Conservation (phyloP, 2,888 invertebrate species). For the Tinea semifulvella region DNA sequence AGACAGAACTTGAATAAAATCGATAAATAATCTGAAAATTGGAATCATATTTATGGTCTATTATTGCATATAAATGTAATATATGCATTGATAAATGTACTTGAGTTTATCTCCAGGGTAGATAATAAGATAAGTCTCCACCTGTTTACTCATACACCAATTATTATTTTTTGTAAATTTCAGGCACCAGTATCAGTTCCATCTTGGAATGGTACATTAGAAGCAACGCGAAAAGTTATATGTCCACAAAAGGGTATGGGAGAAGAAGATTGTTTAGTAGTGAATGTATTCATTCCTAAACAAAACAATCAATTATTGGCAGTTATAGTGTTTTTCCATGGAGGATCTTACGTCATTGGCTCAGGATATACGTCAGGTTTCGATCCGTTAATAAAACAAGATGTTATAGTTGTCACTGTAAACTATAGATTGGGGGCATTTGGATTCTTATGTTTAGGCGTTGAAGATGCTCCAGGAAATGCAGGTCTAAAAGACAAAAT, state of each 20-base stretch:
- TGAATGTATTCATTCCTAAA: slow-evolving; percentile 29
- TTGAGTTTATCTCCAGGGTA: too few relatives aligned
- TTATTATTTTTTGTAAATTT: not conserved
- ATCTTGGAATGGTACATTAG: slow-evolving; percentile 25
- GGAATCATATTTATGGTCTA: too few relatives aligned
- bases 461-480: slow-evolving; percentile 12
- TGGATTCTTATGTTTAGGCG: slow-evolving; percentile 9
- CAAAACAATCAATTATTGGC: slow-evolving; percentile 19
- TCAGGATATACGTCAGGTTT: not conserved
- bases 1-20: too few relatives aligned
- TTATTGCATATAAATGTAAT: too few relatives aligned
- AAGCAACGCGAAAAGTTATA: slow-evolving; percentile 25
- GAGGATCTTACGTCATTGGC: slow-evolving; percentile 9
- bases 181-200: slow-evolving; percentile 14
- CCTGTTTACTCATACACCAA: not conserved
- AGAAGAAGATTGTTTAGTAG: slow-evolving; percentile 30
- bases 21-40: too few relatives aligned
- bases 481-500: slow-evolving; percentile 14
- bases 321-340: slow-evolving; percentile 14
- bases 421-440: slow-evolving; percentile 11
- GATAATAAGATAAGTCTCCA: not conserved
- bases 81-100: not conserved
- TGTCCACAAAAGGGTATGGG: slow-evolving; percentile 29
- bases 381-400: not conserved
- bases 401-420: slow-evolving; percentile 10